These are phyloP conservation scores for Sus cebifrons DNA, from an alignment of 2,797 vertebrate species.

Conservation along the genomic window DNA sequence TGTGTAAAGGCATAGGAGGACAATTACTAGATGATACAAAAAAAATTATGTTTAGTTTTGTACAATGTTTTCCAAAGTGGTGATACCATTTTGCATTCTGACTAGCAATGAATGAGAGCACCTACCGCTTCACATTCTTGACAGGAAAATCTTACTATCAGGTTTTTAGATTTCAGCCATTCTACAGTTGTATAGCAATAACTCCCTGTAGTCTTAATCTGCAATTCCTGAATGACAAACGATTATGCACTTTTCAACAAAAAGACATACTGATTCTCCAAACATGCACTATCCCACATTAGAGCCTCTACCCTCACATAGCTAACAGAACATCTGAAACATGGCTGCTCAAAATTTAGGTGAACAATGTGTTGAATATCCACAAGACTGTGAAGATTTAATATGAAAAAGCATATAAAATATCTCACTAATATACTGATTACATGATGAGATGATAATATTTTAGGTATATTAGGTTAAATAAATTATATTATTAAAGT, in stretches of 20 bases:
- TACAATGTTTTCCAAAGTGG: background rate
- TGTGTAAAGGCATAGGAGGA: background rate
- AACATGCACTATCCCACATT: background rate
- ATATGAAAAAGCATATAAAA: background rate
- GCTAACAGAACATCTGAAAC: background rate
- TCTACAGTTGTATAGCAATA: background rate
- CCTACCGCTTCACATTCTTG: background rate
- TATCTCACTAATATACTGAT: background rate
- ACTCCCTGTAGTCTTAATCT: background rate
- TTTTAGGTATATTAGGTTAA: background rate
- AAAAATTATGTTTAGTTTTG: constrained; percentile 36
- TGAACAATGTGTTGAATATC: background rate
- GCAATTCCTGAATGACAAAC: background rate
- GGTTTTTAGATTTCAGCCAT: background rate
- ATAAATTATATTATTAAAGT: background rate
- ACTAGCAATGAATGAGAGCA: background rate
- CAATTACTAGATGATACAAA: background rate
- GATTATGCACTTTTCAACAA: background rate
- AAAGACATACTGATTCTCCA: background rate
- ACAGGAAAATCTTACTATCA: background rate
- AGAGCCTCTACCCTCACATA: background rate
- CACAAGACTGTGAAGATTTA: background rate
- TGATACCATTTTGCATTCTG: background rate
- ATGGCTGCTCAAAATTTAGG: background rate
- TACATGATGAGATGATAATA: background rate